phyloP scores from a whole-genome alignment of 2,797 vertebrate species.

The Hemitrygon akajei region DNA sequence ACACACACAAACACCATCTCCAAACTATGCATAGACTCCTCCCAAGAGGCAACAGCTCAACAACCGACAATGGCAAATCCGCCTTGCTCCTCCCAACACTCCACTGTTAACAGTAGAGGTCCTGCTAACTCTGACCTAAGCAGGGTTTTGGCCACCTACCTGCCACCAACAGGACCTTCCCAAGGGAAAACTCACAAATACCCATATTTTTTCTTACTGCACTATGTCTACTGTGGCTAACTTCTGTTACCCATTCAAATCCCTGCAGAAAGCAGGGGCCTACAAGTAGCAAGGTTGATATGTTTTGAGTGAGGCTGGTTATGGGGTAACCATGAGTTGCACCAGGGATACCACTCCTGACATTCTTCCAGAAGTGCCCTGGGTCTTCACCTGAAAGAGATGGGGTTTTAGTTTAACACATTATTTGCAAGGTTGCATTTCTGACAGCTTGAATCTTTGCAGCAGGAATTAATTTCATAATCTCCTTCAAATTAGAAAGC shows the following conservation, averaged over 20 bases:
- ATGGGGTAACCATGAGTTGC: not conserved
- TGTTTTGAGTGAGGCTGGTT: not conserved
- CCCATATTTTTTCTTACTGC: not conserved
- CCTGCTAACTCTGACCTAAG: not conserved
- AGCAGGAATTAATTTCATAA: not conserved
- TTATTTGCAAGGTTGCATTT: not conserved
- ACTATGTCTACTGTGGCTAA: not conserved
- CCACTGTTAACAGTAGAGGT: not conserved
- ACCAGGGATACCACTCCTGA: not conserved
- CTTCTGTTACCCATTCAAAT: not conserved
- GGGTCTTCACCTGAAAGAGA: not conserved
- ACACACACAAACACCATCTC: not conserved
- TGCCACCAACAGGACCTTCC: not conserved
- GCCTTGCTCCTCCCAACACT: not conserved
- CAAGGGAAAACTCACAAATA: not conserved
- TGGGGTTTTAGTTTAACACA: not conserved
- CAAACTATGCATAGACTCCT: not conserved
- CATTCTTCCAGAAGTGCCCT: not conserved
- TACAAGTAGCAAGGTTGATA: not conserved
- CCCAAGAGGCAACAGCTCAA: not conserved
- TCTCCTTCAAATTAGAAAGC: not conserved
- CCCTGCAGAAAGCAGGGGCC: not conserved
- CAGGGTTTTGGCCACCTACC: not conserved
- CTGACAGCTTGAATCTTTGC: not conserved
- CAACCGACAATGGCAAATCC: not conserved